These are phyloP conservation scores for Neoaliturus tenellus DNA, from an alignment of 2,888 invertebrate species.

Conservation along the genomic window DNA sequence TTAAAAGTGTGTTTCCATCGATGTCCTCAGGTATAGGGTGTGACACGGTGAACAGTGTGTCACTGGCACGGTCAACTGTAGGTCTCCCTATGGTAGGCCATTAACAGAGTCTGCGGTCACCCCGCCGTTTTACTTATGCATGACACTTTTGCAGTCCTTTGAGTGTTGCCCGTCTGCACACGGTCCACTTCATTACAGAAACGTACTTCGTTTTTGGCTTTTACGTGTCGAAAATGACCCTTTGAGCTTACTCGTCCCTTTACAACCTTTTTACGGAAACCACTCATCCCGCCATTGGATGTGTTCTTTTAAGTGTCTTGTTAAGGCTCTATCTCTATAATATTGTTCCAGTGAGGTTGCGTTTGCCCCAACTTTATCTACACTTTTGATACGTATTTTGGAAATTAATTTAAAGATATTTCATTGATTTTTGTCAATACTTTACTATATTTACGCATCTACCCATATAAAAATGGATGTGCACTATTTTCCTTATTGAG, in stretches of 20 bases:
- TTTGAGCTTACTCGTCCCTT: slow-evolving; percentile 20
- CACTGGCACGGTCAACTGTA: no score
- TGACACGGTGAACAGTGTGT: no score
- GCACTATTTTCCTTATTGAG: no score
- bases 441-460: no score
- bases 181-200: slow-evolving; percentile 21
- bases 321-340: not conserved
- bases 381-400: no score
- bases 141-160: slow-evolving; percentile 35
- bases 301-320: not conserved
- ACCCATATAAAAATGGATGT: no score
- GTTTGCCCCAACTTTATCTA: no score
- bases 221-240: slow-evolving; percentile 12
- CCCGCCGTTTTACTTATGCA: slow-evolving; percentile 34
- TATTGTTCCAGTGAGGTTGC: not conserved
- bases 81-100: no score
- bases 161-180: slow-evolving; percentile 10
- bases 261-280: slow-evolving; percentile 17
- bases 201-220: slow-evolving; percentile 31
- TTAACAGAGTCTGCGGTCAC: slow-evolving; percentile 10
- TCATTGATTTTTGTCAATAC: no score
- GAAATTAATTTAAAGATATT: no score
- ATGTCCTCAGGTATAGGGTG: no score
- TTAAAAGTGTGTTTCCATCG: no score
- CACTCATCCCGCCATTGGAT: not conserved